phyloP scores from a whole-genome alignment of 1,140 invertebrate genomes.

The Cotesia glomerata region DNA sequence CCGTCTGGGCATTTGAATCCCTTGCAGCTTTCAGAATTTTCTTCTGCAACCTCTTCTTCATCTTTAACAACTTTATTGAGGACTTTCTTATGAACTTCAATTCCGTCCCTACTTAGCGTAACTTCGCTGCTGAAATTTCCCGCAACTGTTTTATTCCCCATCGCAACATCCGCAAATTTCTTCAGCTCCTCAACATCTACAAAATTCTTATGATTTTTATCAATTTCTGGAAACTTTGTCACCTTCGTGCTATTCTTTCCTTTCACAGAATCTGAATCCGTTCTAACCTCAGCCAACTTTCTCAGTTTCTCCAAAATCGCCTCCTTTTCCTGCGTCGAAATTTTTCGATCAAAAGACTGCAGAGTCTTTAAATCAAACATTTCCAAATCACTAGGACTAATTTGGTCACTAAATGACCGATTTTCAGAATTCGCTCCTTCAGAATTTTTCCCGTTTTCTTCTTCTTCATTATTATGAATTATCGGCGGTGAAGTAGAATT shows the following conservation, averaged over 20 bases:
- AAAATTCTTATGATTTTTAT: background rate
- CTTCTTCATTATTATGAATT: slow-evolving; percentile 1
- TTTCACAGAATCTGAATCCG: slow-evolving; percentile 29
- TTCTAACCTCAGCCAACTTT: slow-evolving; percentile 44
- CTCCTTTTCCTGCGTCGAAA: slow-evolving; percentile 41
- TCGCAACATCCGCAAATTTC: slow-evolving; percentile 48
- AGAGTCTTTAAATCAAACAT: slow-evolving; percentile 6
- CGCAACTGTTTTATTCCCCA: slow-evolving; percentile 33
- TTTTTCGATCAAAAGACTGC: slow-evolving; percentile 51
- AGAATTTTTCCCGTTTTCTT: background rate
- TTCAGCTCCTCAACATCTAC: slow-evolving; percentile 48
- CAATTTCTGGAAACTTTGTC: background rate
- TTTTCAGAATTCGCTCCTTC: slow-evolving; percentile 23
- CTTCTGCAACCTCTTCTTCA: slow-evolving; percentile 57
- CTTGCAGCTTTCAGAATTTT: slow-evolving; percentile 48
- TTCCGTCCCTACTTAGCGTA: slow-evolving; percentile 69
- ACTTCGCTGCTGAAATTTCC: slow-evolving; percentile 57
- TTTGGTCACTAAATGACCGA: slow-evolving; percentile 28
- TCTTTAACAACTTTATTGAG: slow-evolving; percentile 66
- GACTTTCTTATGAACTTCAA: slow-evolving; percentile 72
- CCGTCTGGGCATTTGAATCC: slow-evolving; percentile 68
- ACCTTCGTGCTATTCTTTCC: slow-evolving; percentile 27
- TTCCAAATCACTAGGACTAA: slow-evolving; percentile 2
- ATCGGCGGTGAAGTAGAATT: slow-evolving; percentile 40
- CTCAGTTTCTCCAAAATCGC: slow-evolving; percentile 46